These are phyloP conservation scores for Papilio dardanus DNA, from an alignment of 1,140 invertebrate genomes.

Conservation along the genomic window DNA sequence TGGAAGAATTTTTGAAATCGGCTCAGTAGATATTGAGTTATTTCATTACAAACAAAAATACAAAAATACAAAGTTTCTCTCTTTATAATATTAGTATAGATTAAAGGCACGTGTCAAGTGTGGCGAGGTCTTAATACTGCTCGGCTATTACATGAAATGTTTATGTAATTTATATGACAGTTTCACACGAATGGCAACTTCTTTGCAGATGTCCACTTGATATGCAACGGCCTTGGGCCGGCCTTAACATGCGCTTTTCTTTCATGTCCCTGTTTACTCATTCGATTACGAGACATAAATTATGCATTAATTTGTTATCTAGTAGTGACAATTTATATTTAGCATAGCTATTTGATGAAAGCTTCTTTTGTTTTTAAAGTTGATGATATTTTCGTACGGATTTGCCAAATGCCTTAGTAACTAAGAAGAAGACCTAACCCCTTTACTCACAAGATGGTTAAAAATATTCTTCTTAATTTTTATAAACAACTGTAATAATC, in stretches of 20 bases:
- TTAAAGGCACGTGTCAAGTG: background rate
- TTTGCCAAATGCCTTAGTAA: background rate
- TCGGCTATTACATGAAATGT: conserved; percentile 2
- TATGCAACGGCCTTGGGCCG: background rate
- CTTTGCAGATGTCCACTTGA: conserved; percentile 18
- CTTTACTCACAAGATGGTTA: no score
- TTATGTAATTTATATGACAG: conserved; percentile 14
- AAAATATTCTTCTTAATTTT: no score
- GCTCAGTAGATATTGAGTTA: no score
- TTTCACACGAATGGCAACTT: background rate
- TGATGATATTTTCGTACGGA: background rate
- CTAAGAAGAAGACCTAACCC: background rate
- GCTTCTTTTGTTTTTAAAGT: background rate
- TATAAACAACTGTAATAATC: no score
- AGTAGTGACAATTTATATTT: background rate
- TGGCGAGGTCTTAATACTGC: background rate
- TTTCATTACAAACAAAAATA: no score
- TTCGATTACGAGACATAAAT: conserved; percentile 19
- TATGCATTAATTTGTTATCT: background rate
- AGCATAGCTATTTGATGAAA: background rate
- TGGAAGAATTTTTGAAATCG: no score
- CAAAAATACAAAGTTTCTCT: no score
- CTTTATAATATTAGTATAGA: background rate
- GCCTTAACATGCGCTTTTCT: background rate
- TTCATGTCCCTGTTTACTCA: conserved; percentile 11